Evolutionary conservation across 2,113 vertebrate species (phyloP).

Genomic region (Himantopus leucocephalus): DNA sequence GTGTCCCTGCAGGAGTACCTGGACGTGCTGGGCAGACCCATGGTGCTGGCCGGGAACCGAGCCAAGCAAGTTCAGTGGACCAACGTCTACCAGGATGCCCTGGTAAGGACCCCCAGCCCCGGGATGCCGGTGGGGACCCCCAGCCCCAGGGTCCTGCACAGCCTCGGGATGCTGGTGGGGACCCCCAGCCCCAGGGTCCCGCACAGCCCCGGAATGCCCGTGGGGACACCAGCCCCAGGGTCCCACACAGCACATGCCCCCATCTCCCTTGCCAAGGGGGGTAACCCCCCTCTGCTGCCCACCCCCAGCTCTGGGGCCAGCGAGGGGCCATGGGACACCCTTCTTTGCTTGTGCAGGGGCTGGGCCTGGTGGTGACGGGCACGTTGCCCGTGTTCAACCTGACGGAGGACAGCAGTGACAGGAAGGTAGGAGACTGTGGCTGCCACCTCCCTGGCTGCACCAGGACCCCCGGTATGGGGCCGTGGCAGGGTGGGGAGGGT

Average conservation of each 20-base stretch:
- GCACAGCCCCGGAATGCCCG: background rate
- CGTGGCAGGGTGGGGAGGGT: background rate
- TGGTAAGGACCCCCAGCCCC: slow-evolving; percentile 76
- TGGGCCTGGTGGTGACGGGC: slow-evolving; percentile 94
- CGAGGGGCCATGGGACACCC: background rate
- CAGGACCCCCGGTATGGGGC: background rate
- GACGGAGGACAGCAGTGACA: slow-evolving; percentile 84
- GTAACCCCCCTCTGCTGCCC: background rate
- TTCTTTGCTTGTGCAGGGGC: slow-evolving; percentile 77
- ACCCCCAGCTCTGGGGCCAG: background rate
- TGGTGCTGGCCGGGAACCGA: slow-evolving; percentile 91
- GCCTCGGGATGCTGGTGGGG: background rate
- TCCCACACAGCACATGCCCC: background rate
- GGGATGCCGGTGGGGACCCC: background rate
- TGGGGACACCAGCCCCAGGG: background rate
- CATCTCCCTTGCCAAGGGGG: background rate
- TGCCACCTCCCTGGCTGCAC: background rate
- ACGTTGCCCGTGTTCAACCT: slow-evolving; percentile 97
- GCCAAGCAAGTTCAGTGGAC: slow-evolving; percentile 99
- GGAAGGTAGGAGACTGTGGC: slow-evolving; percentile 74
- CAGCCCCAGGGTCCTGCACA: background rate
- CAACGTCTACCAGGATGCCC: slow-evolving; percentile 96
- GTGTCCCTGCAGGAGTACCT: slow-evolving; percentile 87
- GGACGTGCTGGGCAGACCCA: slow-evolving; percentile 94
- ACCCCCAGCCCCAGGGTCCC: background rate